phyloP scores from a whole-genome alignment of 2,797 vertebrate species.

The Rhynchonycteris naso region DNA sequence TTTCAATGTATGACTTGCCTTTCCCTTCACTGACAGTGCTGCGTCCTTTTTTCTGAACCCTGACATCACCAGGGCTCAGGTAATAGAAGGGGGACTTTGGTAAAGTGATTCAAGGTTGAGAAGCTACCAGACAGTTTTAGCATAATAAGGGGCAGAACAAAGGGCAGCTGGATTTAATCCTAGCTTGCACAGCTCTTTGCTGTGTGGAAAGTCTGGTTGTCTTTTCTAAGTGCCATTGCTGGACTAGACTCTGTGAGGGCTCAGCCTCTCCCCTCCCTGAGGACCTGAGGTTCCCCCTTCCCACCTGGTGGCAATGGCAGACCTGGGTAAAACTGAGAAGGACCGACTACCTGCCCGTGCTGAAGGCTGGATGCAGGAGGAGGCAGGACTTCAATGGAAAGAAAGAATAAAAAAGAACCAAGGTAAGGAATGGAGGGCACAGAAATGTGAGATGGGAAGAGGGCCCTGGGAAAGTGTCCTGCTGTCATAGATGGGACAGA shows the following conservation, averaged over 20 bases:
- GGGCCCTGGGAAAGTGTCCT: background rate
- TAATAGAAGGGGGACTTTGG: background rate
- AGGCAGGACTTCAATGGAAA: background rate
- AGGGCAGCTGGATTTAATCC: background rate
- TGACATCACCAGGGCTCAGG: background rate
- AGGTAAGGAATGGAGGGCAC: background rate
- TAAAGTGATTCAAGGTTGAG: background rate
- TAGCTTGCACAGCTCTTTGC: too few species aligned
- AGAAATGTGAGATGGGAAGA: accelerated
- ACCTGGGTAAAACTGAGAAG: background rate
- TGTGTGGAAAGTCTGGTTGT: background rate
- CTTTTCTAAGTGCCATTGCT: accelerated
- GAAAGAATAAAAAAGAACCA: background rate
- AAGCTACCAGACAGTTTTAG: background rate
- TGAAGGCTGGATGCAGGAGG: background rate
- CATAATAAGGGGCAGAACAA: background rate
- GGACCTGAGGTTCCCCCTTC: background rate
- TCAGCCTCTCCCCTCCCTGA: background rate
- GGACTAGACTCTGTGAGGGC: background rate
- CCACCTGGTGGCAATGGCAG: background rate
- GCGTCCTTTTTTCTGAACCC: background rate
- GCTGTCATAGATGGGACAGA: accelerated
- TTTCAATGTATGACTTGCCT: background rate
- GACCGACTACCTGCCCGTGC: accelerated
- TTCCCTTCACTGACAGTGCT: background rate